phyloP scores from a whole-genome alignment of 2,888 invertebrate species.

The Norana najaformis region DNA sequence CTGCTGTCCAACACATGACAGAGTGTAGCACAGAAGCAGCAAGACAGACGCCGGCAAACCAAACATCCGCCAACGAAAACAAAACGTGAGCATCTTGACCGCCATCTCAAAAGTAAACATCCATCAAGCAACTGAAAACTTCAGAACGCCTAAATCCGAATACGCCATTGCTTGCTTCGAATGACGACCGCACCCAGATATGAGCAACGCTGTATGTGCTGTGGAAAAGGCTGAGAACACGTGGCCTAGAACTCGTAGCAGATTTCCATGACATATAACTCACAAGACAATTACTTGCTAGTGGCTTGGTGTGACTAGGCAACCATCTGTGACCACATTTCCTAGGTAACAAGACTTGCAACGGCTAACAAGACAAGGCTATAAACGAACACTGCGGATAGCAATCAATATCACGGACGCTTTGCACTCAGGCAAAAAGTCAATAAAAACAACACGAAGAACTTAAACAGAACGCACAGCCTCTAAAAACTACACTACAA shows the following conservation, averaged over 20 bases:
- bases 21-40: not conserved
- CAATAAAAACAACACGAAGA: not conserved
- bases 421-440: not conserved
- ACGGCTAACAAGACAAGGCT: not conserved
- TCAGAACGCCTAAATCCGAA: not conserved
- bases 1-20: not conserved
- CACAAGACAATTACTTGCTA: not conserved
- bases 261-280: not conserved
- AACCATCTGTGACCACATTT: slow-evolving; percentile 16
- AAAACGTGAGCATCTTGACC: not conserved
- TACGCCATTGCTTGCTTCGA: not conserved
- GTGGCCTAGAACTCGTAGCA: slow-evolving; percentile 1
- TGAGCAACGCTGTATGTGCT: not conserved
- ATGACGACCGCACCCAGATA: not conserved
- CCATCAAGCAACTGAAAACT: not conserved
- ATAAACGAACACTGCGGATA: not conserved
- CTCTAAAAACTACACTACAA: not conserved
- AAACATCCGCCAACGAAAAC: not conserved
- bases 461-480: not conserved
- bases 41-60: not conserved
- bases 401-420: not conserved
- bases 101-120: not conserved
- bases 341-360: not conserved
- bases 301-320: not conserved
- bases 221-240: not conserved